Base-by-base conservation (phyloP, 2,797 vertebrate species). In the Poecilia wingei region DNA sequence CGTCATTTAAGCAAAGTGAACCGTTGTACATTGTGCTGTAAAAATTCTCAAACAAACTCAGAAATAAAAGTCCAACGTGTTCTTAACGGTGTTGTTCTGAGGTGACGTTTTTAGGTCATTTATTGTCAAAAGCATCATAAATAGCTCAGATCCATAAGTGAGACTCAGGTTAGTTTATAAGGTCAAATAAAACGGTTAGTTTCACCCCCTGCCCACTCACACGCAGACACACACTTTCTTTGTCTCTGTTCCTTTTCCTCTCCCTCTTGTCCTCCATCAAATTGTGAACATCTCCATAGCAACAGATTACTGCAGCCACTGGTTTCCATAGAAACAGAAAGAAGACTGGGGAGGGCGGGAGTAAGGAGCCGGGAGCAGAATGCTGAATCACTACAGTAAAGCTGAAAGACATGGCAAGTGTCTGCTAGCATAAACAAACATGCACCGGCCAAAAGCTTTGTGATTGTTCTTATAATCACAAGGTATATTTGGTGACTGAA, bases 271-370 rank as follows among this genome's bases (percentile, higher is more conserved):
- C 87, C 92, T 93, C 82, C 87, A 92, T 94, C 91, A 95, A 95
- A 94, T 92, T 89, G 51, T 53, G 85, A 94, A 93, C 85, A 94
- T 95, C 90, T 76, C 95, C 91, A 96, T 95, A 88, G 95, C 94
- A 95, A 96, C 96, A 94, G 94, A 96, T 95, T 93, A 95, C 93
- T 95, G 94, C 94, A 95, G 94, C 93, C 93, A 83, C 87, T 79
- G 89, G 95, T 96, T 94, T 90, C 95, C 93, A 94, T 94, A 86
- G 95, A 89, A 95, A 96, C 95, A 91, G 87, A 79, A 70, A 86
- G 82, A 93, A 78, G 86, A 92, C 84, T 41, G 20, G 83, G 80
- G 83, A 49, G 53, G 57, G 74, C 7, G 80, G n/a, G 83, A 79
- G 85, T 69, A 49, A 82, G 72, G 91, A 85, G 83, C 84, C 71